Evolutionary conservation across 1,140 invertebrate genomes (phyloP), one percentile per base, ranked within the genome.

Genomic region (Drosophila hydei): DNA sequence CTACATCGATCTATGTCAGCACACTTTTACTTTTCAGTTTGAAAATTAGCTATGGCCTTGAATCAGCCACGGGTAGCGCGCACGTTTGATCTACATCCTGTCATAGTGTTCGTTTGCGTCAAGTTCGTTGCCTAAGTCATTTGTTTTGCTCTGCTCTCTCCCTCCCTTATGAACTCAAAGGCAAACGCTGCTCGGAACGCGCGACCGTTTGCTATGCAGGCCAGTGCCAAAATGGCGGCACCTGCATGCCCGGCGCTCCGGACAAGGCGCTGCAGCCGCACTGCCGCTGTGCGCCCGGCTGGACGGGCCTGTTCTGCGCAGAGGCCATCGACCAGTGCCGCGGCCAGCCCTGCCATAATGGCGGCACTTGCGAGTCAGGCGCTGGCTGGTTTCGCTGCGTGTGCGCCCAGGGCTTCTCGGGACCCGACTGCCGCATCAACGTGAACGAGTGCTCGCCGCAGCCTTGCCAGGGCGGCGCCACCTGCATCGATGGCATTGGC

Each of bases 381-480:
- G 90, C 92, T 92, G 48, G 96, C 93, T 95, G 8, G 96, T 97
- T 96, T 91, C 92, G 94, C 7, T 97, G 96, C 90, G 94, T 96
- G 76, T 98, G 97, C 91, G 94, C 95, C 0, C 92, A 94, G 19
- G 97, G 97, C 4, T 98, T 97, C 92, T 94, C 94, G 1, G 96
- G 95, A 77, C 94, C 73, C 93, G 97, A 72, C 95, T 97, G 93
- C 94, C 93, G 47, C 93, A 94, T 95, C 87, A 96, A 96, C 80
- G 93, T 95, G n/a, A 95, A 96, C 85, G 95, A 96, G 77, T 97
- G 95, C 91, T 94, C 95, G 63, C 93, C 94, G 9, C 94, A 95
- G 70, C 97, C 97, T 0, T 99, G 98, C 92, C 94, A 94, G 11
- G 95, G 96, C 84, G 96, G 96, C 9, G 96, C 95, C 16, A 96